Evolutionary conservation across 1,140 invertebrate genomes (phyloP).

Genomic region (Ceratitis capitata): DNA sequence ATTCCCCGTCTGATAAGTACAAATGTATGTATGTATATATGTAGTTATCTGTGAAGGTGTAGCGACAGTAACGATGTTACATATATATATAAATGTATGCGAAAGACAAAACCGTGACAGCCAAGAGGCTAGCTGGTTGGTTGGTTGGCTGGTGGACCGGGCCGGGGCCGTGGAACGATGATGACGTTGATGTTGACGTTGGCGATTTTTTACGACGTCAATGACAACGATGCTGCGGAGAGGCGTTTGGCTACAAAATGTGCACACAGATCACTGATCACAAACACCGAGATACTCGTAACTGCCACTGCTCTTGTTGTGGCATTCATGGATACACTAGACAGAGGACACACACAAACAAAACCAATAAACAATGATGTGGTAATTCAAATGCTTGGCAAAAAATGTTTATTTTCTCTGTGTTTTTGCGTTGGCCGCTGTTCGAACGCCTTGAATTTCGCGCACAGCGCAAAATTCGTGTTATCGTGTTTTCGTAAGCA

Average conservation of each 20-base stretch:
- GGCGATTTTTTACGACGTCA: not conserved
- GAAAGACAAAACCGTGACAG: not conserved
- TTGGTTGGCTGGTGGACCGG: not conserved
- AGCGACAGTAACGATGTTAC: not conserved
- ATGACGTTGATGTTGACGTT: slow-evolving; percentile 35
- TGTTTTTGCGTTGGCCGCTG: not conserved
- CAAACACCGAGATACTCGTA: too few relatives aligned
- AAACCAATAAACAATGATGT: too few relatives aligned
- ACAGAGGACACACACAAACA: too few relatives aligned
- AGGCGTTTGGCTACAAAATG: not conserved
- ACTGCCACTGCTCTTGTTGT: not conserved
- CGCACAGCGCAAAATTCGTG: not conserved
- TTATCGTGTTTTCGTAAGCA: not conserved
- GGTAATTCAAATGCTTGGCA: not conserved
- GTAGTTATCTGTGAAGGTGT: not conserved
- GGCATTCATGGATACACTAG: too few relatives aligned
- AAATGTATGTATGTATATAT: too few relatives aligned
- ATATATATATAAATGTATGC: too few relatives aligned
- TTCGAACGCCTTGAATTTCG: slow-evolving; percentile 17
- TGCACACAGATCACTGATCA: not conserved
- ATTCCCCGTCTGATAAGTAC: too few relatives aligned
- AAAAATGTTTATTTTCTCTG: not conserved
- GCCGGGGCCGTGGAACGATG: not conserved
- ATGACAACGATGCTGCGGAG: not conserved
- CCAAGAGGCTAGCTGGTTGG: not conserved